Conservation (phyloP, 2,113 vertebrate genomes). For the Serinus canaria region DNA sequence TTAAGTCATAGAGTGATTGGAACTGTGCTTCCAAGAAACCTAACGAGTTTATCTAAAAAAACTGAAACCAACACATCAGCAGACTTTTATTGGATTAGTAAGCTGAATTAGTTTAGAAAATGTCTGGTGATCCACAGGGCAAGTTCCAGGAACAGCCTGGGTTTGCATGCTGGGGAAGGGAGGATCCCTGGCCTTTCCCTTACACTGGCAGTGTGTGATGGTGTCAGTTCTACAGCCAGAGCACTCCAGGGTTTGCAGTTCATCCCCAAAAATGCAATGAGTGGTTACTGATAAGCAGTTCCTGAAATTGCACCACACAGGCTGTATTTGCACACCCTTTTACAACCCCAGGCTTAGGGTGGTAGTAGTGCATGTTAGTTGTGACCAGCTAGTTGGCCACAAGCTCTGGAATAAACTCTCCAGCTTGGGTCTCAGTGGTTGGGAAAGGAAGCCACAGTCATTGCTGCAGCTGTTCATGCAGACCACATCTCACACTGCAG, state of each 20-base stretch:
- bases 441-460: neutral
- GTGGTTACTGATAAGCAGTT: neutral
- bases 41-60: neutral
- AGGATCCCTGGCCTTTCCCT: neutral
- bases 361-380: neutral
- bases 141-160: neutral
- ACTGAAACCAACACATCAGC: fast-evolving
- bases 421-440: neutral
- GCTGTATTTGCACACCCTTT: neutral
- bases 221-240: neutral
- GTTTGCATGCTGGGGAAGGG: neutral
- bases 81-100: neutral
- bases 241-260: neutral
- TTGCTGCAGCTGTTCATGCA: neutral
- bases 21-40: neutral
- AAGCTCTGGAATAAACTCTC: neutral
- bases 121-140: neutral
- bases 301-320: neutral
- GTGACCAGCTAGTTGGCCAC: neutral
- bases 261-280: neutral
- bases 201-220: fast-evolving
- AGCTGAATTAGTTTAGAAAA: neutral
- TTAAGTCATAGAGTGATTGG: neutral
- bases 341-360: neutral
- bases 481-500: neutral